Conservation (phyloP, 2,113 vertebrate genomes). For the Heterocephalus glaber region DNA sequence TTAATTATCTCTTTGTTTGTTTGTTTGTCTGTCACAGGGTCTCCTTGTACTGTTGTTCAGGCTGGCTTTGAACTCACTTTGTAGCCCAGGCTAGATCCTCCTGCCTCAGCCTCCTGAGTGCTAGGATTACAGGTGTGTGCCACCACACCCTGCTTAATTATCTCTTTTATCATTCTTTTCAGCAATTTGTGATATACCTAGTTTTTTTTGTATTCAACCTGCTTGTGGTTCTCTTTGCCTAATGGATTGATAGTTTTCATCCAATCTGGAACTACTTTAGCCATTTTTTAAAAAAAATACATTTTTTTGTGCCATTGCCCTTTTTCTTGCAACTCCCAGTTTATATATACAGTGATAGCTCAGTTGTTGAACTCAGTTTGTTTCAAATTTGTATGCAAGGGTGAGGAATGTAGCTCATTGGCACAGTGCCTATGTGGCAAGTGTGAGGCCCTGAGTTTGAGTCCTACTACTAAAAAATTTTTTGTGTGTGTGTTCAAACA, state of each 20-base stretch:
- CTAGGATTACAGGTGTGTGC: no score
- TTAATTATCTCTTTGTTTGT: neutral
- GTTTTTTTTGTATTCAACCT: neutral
- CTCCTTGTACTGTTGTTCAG: no score
- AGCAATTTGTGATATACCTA: neutral
- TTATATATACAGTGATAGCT: neutral
- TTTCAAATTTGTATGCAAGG: neutral
- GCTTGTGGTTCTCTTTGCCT: neutral
- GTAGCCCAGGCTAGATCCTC: no score
- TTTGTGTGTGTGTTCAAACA: neutral
- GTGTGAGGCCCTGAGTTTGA: no score
- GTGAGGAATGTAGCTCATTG: no score
- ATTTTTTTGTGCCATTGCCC: neutral
- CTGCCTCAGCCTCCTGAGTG: no score
- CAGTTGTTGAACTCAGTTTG: neutral
- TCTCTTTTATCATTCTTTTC: slow-evolving; percentile 19
- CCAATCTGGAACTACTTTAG: neutral
- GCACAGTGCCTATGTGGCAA: no score
- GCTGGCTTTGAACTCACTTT: no score
- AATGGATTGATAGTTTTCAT: neutral
- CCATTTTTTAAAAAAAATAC: neutral
- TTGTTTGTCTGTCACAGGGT: no score
- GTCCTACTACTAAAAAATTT: no score
- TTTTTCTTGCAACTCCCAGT: neutral
- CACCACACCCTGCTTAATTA: neutral